Conservation (phyloP, 2,888 invertebrate species). For the Vanessa cardui region DNA sequence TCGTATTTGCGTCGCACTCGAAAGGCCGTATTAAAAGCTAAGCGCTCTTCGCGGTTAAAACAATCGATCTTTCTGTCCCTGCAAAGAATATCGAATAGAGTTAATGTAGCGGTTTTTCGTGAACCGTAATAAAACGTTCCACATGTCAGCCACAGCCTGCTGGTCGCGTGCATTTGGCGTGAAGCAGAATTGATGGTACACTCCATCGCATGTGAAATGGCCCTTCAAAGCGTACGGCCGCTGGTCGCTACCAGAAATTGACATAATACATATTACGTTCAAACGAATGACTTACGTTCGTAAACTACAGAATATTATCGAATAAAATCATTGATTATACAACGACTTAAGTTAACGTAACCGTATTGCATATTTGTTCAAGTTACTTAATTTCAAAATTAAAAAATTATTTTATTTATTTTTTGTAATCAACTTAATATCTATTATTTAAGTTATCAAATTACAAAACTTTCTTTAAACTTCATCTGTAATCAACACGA, state of each 20-base stretch:
- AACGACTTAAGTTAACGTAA: not conserved
- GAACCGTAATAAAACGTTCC: constrained; percentile 76
- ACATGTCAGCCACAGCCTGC: constrained; percentile 70
- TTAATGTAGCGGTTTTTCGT: constrained; percentile 74
- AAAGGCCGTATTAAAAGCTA: constrained; percentile 9
- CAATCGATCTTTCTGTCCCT: constrained; percentile 4
- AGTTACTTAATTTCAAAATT: too few relatives aligned
- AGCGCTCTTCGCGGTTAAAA: constrained; percentile 3
- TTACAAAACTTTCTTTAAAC: too few relatives aligned
- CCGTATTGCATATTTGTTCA: too few relatives aligned
- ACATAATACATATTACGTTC: constrained; percentile 59
- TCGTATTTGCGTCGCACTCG: constrained; percentile 15
- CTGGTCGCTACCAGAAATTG: constrained; percentile 77
- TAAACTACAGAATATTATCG: not conserved
- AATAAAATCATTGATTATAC: not conserved
- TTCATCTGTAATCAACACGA: too few relatives aligned
- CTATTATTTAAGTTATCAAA: too few relatives aligned
- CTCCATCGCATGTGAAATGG: constrained; percentile 79
- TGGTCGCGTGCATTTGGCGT: constrained; percentile 76
- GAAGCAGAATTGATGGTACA: constrained; percentile 80
- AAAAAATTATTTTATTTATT: too few relatives aligned
- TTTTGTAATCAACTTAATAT: too few relatives aligned
- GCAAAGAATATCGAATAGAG: constrained; percentile 31
- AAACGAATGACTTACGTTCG: constrained; percentile 1
- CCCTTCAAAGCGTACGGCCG: constrained; percentile 75